Conservation (phyloP, 2,888 invertebrate genomes). For the Deilephila porcellus region DNA sequence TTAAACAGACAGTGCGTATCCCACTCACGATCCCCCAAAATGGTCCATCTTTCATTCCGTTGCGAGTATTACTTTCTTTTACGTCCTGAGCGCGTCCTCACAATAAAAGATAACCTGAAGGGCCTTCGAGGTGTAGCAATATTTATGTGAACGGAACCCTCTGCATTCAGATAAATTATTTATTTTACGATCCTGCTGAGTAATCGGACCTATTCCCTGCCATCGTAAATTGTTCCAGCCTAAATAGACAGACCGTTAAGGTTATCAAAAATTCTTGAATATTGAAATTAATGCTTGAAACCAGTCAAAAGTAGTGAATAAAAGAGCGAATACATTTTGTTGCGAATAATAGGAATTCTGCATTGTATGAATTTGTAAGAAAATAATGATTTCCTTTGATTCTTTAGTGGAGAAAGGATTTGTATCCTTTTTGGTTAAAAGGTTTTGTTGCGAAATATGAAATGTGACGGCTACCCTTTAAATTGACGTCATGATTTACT, state of each 20-base stretch:
- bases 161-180: slow-evolving; percentile 67
- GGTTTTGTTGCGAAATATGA: slow-evolving; percentile 1
- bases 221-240: slow-evolving; percentile 66
- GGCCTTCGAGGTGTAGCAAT: slow-evolving; percentile 54
- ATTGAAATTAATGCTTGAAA: neutral
- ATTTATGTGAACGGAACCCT: slow-evolving; percentile 58
- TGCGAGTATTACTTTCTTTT: slow-evolving; percentile 32
- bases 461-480: neutral
- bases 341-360: neutral
- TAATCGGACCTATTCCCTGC: slow-evolving; percentile 66
- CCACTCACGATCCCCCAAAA: slow-evolving; percentile 32
- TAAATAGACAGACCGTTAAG: slow-evolving; percentile 55
- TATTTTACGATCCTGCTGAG: slow-evolving; percentile 76
- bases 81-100: slow-evolving; percentile 43
- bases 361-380: neutral
- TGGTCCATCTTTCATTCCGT: slow-evolving; percentile 27
- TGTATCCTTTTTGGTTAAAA: neutral
- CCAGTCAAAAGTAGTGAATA: neutral
- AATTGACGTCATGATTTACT: too few relatives aligned
- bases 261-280: slow-evolving; percentile 5
- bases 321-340: neutral
- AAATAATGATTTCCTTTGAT: slow-evolving; percentile 9
- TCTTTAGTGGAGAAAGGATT: neutral
- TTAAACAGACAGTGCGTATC: slow-evolving; percentile 28
- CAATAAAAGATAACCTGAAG: slow-evolving; percentile 66